Conservation (phyloP, 2,888 invertebrate genomes). For the Phaedon cochleariae region DNA sequence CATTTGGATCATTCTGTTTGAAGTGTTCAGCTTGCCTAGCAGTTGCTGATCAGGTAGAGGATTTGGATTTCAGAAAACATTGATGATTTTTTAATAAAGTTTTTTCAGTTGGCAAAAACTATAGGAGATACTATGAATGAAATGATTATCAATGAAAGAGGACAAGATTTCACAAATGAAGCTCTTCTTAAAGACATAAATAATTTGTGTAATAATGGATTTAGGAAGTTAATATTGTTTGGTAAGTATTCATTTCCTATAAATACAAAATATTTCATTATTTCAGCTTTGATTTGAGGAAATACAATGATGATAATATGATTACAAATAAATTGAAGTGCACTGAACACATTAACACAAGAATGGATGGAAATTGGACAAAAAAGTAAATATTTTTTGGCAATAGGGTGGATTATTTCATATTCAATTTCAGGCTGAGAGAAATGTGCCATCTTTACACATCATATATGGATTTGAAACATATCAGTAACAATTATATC, state of each 20-base stretch:
- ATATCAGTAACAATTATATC: slow-evolving; percentile 39
- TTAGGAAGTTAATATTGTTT: slow-evolving; percentile 44
- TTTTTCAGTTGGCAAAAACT: slow-evolving; percentile 44
- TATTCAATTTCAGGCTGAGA: slow-evolving; percentile 44
- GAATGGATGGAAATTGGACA: slow-evolving; percentile 50
- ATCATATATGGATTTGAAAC: slow-evolving; percentile 43
- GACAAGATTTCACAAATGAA: slow-evolving; percentile 34
- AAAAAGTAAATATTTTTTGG: slow-evolving; percentile 43
- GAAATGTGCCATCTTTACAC: slow-evolving; percentile 45
- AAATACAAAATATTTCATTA: background rate
- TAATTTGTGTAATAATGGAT: slow-evolving; percentile 43
- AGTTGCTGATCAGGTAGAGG: slow-evolving; percentile 45
- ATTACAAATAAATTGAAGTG: slow-evolving; percentile 46
- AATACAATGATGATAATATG: slow-evolving; percentile 39
- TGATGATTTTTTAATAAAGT: background rate
- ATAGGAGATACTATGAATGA: slow-evolving; percentile 36
- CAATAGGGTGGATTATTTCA: background rate
- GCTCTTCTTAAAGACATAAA: slow-evolving; percentile 36
- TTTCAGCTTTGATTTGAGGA: slow-evolving; percentile 48
- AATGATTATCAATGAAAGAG: slow-evolving; percentile 32
- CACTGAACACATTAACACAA: slow-evolving; percentile 44
- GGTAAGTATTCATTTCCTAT: background rate
- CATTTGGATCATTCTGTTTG: slow-evolving; percentile 47
- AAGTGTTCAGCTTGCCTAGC: slow-evolving; percentile 51
- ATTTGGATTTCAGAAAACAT: background rate